These are phyloP conservation scores for Lasiurus cinereus DNA, from an alignment of 2,113 vertebrate genomes.

Conservation along the genomic window DNA sequence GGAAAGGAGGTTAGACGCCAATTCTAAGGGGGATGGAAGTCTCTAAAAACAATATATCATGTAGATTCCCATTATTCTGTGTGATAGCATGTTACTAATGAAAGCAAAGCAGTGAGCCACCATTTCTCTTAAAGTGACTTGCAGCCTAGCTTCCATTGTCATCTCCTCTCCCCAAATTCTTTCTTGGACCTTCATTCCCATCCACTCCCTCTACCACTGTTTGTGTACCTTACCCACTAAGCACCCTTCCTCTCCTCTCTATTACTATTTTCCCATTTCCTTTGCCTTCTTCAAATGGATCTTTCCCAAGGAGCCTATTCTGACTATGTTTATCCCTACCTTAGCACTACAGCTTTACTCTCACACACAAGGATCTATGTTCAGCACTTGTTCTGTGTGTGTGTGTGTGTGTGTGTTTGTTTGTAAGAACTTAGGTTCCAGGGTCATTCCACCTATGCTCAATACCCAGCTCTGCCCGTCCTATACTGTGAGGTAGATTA, in stretches of 20 bases:
- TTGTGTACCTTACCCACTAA: not conserved
- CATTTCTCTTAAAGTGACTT: not conserved
- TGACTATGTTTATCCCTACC: not conserved
- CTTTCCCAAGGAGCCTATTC: not conserved
- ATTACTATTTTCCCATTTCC: not conserved
- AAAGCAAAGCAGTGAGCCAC: not conserved
- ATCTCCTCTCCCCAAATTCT: not conserved
- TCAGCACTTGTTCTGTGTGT: not conserved
- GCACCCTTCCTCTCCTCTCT: not conserved
- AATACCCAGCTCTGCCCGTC: not conserved
- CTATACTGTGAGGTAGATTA: not conserved
- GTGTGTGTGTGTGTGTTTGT: not conserved
- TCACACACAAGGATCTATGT: not conserved
- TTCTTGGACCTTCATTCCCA: not conserved
- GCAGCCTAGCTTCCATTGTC: not conserved
- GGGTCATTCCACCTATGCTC: not conserved
- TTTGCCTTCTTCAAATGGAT: not conserved
- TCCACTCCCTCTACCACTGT: not conserved
- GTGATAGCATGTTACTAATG: not conserved
- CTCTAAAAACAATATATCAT: not conserved
- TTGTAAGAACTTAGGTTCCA: not conserved
- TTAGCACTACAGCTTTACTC: not conserved
- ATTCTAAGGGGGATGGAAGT: not conserved
- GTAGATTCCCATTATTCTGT: not conserved
- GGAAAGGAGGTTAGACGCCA: conserved; percentile 8